Conservation (phyloP, 2,113 vertebrate genomes). For the Neopipo cinnamomea region DNA sequence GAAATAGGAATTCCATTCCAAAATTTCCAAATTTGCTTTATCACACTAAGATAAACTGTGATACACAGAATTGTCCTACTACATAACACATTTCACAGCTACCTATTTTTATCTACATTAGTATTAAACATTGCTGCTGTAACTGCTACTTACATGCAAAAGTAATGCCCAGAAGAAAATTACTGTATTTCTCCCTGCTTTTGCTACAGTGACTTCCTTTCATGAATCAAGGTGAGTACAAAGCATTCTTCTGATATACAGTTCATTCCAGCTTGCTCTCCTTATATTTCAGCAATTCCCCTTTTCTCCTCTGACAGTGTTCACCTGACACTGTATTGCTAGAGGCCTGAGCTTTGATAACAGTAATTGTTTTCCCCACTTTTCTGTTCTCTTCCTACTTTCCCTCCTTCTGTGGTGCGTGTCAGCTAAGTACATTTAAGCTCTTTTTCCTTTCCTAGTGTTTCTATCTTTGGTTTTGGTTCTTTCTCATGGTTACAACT, state of each 20-base stretch:
- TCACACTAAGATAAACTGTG: not conserved
- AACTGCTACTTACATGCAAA: not conserved
- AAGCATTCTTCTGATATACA: not conserved
- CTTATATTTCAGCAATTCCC: not conserved
- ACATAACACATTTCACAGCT: not conserved
- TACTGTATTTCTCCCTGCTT: not conserved
- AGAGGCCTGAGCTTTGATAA: not conserved
- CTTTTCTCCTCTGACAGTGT: not conserved
- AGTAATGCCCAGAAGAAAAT: not conserved
- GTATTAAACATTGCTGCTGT: not conserved
- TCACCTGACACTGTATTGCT: not conserved
- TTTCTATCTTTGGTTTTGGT: not conserved
- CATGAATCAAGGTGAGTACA: not conserved
- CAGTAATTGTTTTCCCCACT: not conserved
- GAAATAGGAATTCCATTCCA: not conserved
- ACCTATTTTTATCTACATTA: not conserved
- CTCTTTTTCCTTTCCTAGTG: not conserved
- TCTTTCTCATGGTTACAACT: fast-evolving
- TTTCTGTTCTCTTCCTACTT: not conserved
- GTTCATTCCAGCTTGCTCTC: not conserved
- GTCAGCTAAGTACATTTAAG: not conserved
- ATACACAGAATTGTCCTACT: not conserved
- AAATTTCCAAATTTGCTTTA: not conserved
- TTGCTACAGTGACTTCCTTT: not conserved
- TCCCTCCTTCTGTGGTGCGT: not conserved